These are phyloP conservation scores for Parascotia fuliginaria DNA, from an alignment of 2,888 invertebrate genomes.

Conservation along the genomic window DNA sequence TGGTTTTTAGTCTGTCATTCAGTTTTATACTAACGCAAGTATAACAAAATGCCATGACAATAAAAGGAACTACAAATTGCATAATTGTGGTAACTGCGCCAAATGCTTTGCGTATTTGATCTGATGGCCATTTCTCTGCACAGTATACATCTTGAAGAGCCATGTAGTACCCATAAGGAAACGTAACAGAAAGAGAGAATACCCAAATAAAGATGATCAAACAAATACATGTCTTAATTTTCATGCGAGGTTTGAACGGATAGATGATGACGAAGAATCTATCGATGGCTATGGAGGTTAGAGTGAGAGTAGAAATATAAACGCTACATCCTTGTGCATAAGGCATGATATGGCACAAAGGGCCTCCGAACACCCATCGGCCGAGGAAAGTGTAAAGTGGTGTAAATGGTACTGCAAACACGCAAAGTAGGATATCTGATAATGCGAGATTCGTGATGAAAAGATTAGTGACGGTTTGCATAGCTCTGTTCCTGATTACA, in stretches of 20 bases:
- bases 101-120: constrained; percentile 89
- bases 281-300: constrained; percentile 97
- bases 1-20: constrained; percentile 89
- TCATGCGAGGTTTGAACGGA: constrained; percentile 94
- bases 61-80: constrained; percentile 95
- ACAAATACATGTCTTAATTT: constrained; percentile 89
- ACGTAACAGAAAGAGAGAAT: constrained; percentile 91
- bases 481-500: constrained; percentile 92
- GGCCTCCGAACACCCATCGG: constrained; percentile 93
- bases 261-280: constrained; percentile 96
- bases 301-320: constrained; percentile 95
- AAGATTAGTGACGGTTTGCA: constrained; percentile 97
- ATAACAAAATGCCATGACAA: constrained; percentile 95
- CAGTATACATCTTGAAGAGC: constrained; percentile 85
- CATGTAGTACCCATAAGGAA: constrained; percentile 95
- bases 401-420: constrained; percentile 95
- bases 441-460: constrained; percentile 96
- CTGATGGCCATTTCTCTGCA: constrained; percentile 92
- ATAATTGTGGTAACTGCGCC: constrained; percentile 92
- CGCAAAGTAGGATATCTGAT: constrained; percentile 94
- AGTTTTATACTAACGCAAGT: constrained; percentile 92
- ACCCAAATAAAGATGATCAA: constrained; percentile 94
- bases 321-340: constrained; percentile 95
- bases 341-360: constrained; percentile 94
- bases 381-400: constrained; percentile 94